Base-by-base conservation (phyloP, 2,797 vertebrate genomes). In the Linurgus olivaceus region DNA sequence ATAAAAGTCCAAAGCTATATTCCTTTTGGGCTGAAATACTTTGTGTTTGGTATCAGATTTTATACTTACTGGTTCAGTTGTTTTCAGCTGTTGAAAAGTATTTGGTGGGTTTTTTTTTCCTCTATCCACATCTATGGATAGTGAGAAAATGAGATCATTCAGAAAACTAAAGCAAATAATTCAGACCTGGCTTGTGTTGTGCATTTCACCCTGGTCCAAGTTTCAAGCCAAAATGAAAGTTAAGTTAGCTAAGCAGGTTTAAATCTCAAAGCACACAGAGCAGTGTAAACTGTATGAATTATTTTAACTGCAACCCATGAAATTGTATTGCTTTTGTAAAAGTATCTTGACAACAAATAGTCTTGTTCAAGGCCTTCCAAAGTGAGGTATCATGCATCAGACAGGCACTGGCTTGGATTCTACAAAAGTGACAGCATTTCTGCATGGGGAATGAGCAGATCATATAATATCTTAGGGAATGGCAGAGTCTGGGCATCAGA, bases 401-500 rank as follows among this genome's bases (percentile, higher is more conserved):
- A 58, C 76, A 86, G 70, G 24, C 12, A 0, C 73, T 96, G 89
- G 85, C 93, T 88, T 44, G 35, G 85, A 57, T 73, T 86, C 72
- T 57, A 52, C 25, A 50, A 58, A 87, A 93, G 58, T 9, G 3
- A 92, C 78, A 88, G 84, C 66, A 55, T 91, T 93, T 93, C 85
- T 86, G 82, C 91, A 91, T 70, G 54, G 89, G 58, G 52, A 96
- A 90, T 70, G 80, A 95, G 91, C 54, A 94, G 73, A 90, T 81
- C 95, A 83, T 55, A 67, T 78, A 93, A 81, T 88, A 65, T 90
- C 70, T 73, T 47, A 51, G 67, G 57, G 67, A 91, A 91, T 59
- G 78, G 61, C 86, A 92, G 57, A 86, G 57, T 66, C 90, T 94
- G 91, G 95, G 90, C 85, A 93, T 87, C 93, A 95, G 96, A 78